These are phyloP conservation scores for Allolobophora icterica DNA, from an alignment of 2,888 invertebrate species.

Conservation along the genomic window DNA sequence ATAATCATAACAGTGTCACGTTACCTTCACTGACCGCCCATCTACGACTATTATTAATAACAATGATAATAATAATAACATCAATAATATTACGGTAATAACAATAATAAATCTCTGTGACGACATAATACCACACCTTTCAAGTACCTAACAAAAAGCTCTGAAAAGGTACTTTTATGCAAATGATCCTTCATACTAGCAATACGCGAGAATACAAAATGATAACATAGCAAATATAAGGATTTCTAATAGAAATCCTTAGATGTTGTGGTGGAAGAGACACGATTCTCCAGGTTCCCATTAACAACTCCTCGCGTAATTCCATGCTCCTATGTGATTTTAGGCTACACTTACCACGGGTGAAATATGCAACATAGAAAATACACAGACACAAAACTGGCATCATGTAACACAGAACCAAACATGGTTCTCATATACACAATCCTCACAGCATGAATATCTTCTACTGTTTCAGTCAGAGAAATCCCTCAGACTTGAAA, in stretches of 20 bases:
- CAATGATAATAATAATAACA: not conserved
- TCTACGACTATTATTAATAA: not conserved
- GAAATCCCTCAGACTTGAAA: not conserved
- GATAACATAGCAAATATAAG: not conserved
- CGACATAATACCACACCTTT: not conserved
- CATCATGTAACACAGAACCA: not conserved
- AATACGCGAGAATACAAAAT: not conserved
- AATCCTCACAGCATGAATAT: no score
- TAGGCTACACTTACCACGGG: not conserved
- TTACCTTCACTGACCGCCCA: not conserved
- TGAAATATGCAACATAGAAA: not conserved
- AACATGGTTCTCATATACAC: not conserved
- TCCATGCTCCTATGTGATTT: no score
- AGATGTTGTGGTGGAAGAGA: not conserved
- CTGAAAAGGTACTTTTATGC: not conserved
- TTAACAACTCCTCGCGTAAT: no score
- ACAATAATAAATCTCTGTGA: not conserved
- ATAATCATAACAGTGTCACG: not conserved
- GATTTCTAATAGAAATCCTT: no score
- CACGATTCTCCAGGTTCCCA: no score
- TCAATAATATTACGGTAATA: not conserved
- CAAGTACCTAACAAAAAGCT: not conserved
- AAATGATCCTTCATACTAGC: no score
- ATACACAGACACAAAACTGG: not conserved
- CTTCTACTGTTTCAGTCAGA: not conserved